Evolutionary conservation across 2,888 invertebrate species (phyloP), one percentile per base, ranked within the genome.

Genomic region (Bruchidius siliquastri): DNA sequence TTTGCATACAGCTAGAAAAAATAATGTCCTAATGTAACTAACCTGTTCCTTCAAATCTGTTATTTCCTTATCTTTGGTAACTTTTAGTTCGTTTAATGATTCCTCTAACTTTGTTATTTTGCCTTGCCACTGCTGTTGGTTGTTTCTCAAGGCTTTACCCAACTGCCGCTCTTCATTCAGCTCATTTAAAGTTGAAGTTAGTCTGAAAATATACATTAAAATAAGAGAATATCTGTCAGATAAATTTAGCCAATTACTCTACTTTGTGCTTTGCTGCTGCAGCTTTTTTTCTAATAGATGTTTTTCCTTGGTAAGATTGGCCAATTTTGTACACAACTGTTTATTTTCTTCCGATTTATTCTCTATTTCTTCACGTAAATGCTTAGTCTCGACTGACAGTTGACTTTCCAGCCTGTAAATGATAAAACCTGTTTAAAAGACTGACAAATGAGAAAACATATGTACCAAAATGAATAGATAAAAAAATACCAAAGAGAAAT

Each of bases 11-110:
- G n/a, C n/a, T n/a, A n/a, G n/a, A n/a, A n/a, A n/a, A n/a, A n/a
- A n/a, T n/a, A n/a, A n/a, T n/a, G n/a, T n/a, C n/a, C n/a, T n/a
- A 26, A 26, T 26, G 8, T 26, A 26, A 26, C 26, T 26, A 4
- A 99, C 89, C 88, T 99, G 97, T 81, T 99, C 98, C 79, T 93
- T 92, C 32, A 99, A 88, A 21, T 97, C 96, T 0, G 87, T 79
- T n/a, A 97, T 90, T 90, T 97, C 92, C 70, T 86, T 82, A 73
- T 90, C 89, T 78, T 89, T 90, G 82, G 77, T 87, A 82, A 79
- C 83, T 84, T 84, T 82, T 74, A 75, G 86, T 85, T 83, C 89
- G 79, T 76, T 87, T 85, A 72, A 86, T 80, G 76, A 88, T 73
- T 88, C 87, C 79, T 92, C 91, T 20, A 92, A 81, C 22, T 86